Evolutionary conservation across 92 coral and sea anemone genomes (phyloP).

Genomic region (Muricea muricata): DNA sequence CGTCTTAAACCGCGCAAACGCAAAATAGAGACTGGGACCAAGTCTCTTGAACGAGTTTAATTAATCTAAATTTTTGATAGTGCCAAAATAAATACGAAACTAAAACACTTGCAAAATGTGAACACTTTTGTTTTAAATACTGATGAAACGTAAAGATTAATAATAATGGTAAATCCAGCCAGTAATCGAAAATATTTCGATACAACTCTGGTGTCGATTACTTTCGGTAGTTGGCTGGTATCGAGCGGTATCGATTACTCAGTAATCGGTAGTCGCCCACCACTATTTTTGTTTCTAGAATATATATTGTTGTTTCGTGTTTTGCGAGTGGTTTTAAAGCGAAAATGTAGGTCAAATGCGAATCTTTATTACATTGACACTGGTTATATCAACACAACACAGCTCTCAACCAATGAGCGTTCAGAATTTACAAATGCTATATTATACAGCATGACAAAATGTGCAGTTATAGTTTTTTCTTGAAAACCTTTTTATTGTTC

Average conservation of each 20-base stretch:
- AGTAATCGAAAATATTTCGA: background rate
- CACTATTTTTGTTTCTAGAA: too few relatives aligned
- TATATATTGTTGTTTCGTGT: too few relatives aligned
- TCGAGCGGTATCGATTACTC: slow-evolving; percentile 13
- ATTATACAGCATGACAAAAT: too few relatives aligned
- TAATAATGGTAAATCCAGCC: background rate
- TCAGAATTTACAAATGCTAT: too few relatives aligned
- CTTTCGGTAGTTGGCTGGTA: background rate
- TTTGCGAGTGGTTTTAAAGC: too few relatives aligned
- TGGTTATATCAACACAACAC: too few relatives aligned
- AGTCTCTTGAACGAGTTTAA: background rate
- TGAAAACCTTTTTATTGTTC: too few relatives aligned
- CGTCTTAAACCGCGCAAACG: background rate
- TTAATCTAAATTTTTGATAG: background rate
- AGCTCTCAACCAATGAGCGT: too few relatives aligned
- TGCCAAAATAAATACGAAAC: background rate
- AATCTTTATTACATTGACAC: too few relatives aligned
- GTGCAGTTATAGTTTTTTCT: too few relatives aligned
- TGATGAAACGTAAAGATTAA: background rate
- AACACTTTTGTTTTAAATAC: background rate
- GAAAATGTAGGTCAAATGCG: too few relatives aligned
- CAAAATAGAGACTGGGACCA: slow-evolving; percentile 3
- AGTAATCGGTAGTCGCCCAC: slow-evolving; percentile 3
- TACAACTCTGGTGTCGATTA: background rate
- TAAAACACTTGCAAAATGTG: slow-evolving; percentile 8